phyloP scores from a whole-genome alignment of 35 echinoderm and acorn worm genomes.

The Stichopus chloronotus region DNA sequence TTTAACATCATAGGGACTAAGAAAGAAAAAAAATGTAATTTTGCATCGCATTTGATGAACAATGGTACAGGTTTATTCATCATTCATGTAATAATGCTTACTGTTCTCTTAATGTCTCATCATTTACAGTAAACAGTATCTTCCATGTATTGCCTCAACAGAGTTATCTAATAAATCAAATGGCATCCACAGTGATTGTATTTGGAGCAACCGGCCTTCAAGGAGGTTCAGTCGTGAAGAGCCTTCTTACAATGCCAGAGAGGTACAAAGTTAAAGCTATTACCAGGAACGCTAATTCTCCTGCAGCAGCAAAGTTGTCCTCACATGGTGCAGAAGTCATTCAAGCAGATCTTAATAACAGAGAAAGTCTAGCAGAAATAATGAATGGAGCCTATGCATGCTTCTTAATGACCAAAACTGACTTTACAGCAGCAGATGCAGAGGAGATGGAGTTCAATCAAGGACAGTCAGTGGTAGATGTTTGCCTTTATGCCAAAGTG shows the following conservation, averaged over 20 bases:
- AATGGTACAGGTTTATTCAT: too few relatives aligned
- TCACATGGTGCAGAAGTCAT: slow-evolving; percentile 58
- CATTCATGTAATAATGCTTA: too few relatives aligned
- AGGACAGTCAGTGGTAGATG: slow-evolving; percentile 80
- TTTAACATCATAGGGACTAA: too few relatives aligned
- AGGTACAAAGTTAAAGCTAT: slow-evolving; percentile 75
- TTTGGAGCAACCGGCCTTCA: slow-evolving; percentile 81
- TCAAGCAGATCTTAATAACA: slow-evolving; percentile 71
- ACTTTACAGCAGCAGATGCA: slow-evolving; percentile 54
- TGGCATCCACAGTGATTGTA: slow-evolving; percentile 63
- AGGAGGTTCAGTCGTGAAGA: slow-evolving; percentile 66
- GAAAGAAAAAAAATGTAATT: too few relatives aligned
- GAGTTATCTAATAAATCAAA: neutral
- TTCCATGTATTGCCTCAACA: too few relatives aligned
- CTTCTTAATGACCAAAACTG: slow-evolving; percentile 73
- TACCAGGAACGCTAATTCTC: slow-evolving; percentile 55
- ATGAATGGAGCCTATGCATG: slow-evolving; percentile 79
- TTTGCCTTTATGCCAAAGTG: slow-evolving; percentile 74
- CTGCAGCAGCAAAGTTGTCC: slow-evolving; percentile 39
- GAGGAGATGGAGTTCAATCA: slow-evolving; percentile 78
- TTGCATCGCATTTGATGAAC: too few relatives aligned
- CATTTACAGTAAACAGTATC: too few relatives aligned
- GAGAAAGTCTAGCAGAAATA: slow-evolving; percentile 62
- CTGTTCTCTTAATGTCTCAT: too few relatives aligned
- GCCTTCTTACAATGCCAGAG: slow-evolving; percentile 55